Evolutionary conservation across 2,113 vertebrate genomes (phyloP).

Genomic region (Sigmodon hispidus): DNA sequence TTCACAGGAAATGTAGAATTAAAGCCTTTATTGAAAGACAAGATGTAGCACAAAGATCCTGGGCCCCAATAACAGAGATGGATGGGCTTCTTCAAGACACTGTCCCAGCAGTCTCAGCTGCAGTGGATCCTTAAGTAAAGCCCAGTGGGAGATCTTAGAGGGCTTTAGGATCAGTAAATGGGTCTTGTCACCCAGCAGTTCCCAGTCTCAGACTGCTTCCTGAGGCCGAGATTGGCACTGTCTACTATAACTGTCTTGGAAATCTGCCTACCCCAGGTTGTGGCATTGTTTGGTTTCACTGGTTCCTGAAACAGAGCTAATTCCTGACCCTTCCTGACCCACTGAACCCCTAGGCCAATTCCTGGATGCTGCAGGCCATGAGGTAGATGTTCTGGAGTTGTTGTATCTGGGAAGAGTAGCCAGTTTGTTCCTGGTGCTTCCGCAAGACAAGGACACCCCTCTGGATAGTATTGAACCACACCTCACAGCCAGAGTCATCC

Average conservation of each 20-base stretch:
- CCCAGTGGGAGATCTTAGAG: neutral
- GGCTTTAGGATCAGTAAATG: neutral
- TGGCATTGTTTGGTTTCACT: neutral
- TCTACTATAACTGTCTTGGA: neutral
- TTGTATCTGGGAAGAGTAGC: slow-evolving; percentile 88
- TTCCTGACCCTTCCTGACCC: neutral
- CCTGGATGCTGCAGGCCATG: slow-evolving; percentile 84
- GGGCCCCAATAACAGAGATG: neutral
- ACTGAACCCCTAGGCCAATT: slow-evolving; percentile 89
- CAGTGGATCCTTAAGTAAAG: neutral
- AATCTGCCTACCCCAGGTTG: neutral
- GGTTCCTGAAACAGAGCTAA: neutral
- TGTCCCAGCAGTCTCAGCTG: neutral
- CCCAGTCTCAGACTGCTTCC: neutral
- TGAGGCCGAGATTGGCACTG: neutral
- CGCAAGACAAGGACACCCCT: slow-evolving; percentile 86
- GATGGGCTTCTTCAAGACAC: neutral
- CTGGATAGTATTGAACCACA: slow-evolving; percentile 88
- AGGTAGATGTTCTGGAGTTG: slow-evolving; percentile 89
- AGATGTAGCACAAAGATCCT: neutral
- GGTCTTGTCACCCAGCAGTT: neutral
- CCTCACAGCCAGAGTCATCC: slow-evolving; percentile 87
- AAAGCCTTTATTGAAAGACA: neutral
- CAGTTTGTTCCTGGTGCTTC: slow-evolving; percentile 91
- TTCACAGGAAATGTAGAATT: neutral